Conservation (phyloP, 2,113 vertebrate species). For the Hylia prasina region DNA sequence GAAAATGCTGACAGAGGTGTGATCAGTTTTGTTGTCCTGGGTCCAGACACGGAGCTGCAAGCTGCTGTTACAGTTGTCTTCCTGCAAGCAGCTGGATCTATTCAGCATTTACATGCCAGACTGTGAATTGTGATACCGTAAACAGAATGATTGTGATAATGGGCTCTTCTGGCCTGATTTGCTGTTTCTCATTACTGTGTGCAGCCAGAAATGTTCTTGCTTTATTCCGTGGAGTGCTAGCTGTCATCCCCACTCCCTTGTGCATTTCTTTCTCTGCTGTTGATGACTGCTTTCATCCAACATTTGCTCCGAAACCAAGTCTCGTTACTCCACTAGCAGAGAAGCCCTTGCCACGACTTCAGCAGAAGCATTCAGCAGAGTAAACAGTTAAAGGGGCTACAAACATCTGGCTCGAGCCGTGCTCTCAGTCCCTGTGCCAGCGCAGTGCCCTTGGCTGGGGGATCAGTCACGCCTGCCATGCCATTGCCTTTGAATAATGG, state of each 20-base stretch:
- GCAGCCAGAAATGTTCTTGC: conserved; percentile 41
- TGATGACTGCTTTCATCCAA: neutral
- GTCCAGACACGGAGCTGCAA: neutral
- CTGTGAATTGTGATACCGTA: conserved; percentile 46
- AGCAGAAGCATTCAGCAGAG: neutral
- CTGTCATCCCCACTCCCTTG: neutral
- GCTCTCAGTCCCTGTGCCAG: neutral
- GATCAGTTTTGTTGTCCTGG: conserved; percentile 51
- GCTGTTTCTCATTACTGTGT: conserved; percentile 31
- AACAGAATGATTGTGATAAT: conserved; percentile 57
- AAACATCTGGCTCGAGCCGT: conserved; percentile 13
- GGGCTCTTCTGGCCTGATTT: conserved; percentile 30
- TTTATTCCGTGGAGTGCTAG: conserved; percentile 39
- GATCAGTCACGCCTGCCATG: conserved; percentile 15
- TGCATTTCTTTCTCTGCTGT: conserved; percentile 10
- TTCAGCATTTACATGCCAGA: conserved; percentile 45
- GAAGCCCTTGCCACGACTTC: neutral
- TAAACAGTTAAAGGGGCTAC: conserved; percentile 2
- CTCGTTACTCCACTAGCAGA: neutral
- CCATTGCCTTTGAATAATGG: conserved; percentile 56
- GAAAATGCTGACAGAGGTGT: conserved; percentile 89
- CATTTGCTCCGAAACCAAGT: neutral
- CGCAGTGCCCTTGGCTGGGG: neutral
- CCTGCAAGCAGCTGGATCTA: conserved; percentile 26
- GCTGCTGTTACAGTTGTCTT: conserved; percentile 6